Evolutionary conservation across 2,113 vertebrate genomes (phyloP), one percentile per base, ranked within the genome.

Genomic region (Bujurquina vittata): DNA sequence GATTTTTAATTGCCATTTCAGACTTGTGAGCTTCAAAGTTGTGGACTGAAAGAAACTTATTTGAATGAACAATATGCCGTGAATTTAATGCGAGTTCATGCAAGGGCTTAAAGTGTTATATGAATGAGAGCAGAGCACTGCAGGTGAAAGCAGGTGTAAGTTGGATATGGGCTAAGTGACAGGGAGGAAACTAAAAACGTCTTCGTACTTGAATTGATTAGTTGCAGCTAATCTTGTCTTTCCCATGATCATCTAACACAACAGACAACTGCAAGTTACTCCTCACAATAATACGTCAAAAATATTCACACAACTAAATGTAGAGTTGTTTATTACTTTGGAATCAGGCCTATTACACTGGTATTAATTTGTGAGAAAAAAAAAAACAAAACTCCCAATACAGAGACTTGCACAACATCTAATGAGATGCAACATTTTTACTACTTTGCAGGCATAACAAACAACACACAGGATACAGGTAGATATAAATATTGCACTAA

Each of bases 161-260:
- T 52, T 75, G 78, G 65, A 23, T 49, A 18, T 78, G 79, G 52
- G 8, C 90, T 87, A 85, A 92, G 74, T 72, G 84, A 88, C 85
- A 83, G 81, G 87, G 86, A 81, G 84, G 93, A 81, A 81, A 80
- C 46, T 85, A 74, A 90, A 83, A 87, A 81, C 43, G 43, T 87
- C 81, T 88, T 20, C 37, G 72, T 63, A 69, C 18, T 88, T 81
- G n/a, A 43, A 88, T 75, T 75, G 80, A 92, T 85, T 74, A 63
- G 74, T 79, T 75, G n/a, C 57, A 65, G 81, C 56, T 75, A 75
- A 82, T 85, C 37, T 88, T 46, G 75, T 58, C 57, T 87, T 80
- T 67, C 3, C 40, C 62, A 75, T 73, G 22, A 88, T 87, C 59
- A 63, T 55, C 43, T 72, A 72, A 72, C 23, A 77, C 33, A 81